phyloP scores from a whole-genome alignment of 2,888 invertebrate genomes.

The Tachina grossa region DNA sequence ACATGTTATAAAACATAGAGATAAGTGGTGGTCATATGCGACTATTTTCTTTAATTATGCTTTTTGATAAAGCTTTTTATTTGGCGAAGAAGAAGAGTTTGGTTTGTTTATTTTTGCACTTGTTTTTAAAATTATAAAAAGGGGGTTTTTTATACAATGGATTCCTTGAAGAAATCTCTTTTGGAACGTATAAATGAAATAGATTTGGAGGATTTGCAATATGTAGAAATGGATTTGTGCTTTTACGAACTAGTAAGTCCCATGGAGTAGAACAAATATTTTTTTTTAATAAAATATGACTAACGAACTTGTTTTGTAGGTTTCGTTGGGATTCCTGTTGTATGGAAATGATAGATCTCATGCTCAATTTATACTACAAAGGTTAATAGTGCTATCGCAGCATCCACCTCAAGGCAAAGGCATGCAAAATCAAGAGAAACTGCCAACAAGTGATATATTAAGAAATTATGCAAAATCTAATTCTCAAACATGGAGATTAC shows the following conservation, averaged over 20 bases:
- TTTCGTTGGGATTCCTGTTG: slow-evolving; percentile 79
- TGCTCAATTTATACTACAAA: slow-evolving; percentile 78
- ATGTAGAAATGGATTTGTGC: slow-evolving; percentile 83
- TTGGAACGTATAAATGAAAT: slow-evolving; percentile 70
- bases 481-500: slow-evolving; percentile 81
- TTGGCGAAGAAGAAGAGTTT: neutral
- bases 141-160: slow-evolving; percentile 18
- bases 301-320: slow-evolving; percentile 72
- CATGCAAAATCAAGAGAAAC: neutral
- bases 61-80: neutral
- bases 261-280: neutral
- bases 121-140: neutral
- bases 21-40: too few species aligned
- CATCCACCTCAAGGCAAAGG: slow-evolving; percentile 52
- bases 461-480: slow-evolving; percentile 76
- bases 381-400: slow-evolving; percentile 74
- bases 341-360: slow-evolving; percentile 77
- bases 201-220: slow-evolving; percentile 78
- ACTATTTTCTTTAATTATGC: too few species aligned
- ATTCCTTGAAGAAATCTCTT: slow-evolving; percentile 14
- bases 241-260: slow-evolving; percentile 82
- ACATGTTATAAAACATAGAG: too few species aligned
- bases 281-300: neutral
- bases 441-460: slow-evolving; percentile 71
- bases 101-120: neutral